These are phyloP conservation scores for Taurulus bubalis DNA, from an alignment of 2,113 vertebrate species.

Conservation along the genomic window DNA sequence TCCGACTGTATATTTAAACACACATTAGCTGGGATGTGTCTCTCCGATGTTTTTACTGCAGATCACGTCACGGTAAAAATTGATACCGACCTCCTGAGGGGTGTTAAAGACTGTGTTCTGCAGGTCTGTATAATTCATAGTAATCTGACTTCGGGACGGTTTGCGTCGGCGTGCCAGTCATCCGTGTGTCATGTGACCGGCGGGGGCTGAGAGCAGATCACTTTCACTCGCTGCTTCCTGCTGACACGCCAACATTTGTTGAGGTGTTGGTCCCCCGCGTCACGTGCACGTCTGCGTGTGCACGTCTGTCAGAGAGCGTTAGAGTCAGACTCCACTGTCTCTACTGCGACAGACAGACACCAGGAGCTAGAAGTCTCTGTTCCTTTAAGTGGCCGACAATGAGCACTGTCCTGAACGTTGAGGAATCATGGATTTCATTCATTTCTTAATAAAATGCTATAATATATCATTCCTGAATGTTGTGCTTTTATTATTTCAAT, in stretches of 20 bases:
- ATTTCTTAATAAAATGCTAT: no score
- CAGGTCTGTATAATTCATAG: constrained; percentile 3
- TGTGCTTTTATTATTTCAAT: no score
- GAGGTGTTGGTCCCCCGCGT: background rate
- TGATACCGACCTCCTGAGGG: background rate
- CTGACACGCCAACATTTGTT: background rate
- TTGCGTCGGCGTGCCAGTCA: background rate
- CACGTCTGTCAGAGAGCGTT: background rate
- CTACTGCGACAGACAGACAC: background rate
- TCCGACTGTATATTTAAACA: background rate
- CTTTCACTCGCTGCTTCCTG: background rate
- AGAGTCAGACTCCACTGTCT: background rate
- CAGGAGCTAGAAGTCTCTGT: background rate
- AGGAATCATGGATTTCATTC: background rate
- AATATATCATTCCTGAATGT: background rate
- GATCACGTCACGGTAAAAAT: background rate
- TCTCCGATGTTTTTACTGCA: background rate
- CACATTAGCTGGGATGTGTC: background rate
- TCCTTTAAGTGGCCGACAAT: background rate
- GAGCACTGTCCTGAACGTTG: background rate
- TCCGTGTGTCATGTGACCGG: background rate
- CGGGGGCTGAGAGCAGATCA: background rate
- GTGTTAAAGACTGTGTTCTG: background rate
- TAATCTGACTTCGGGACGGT: background rate
- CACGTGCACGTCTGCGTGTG: background rate